Conservation (phyloP, 2,113 vertebrate genomes). For the Sapajus apella region DNA sequence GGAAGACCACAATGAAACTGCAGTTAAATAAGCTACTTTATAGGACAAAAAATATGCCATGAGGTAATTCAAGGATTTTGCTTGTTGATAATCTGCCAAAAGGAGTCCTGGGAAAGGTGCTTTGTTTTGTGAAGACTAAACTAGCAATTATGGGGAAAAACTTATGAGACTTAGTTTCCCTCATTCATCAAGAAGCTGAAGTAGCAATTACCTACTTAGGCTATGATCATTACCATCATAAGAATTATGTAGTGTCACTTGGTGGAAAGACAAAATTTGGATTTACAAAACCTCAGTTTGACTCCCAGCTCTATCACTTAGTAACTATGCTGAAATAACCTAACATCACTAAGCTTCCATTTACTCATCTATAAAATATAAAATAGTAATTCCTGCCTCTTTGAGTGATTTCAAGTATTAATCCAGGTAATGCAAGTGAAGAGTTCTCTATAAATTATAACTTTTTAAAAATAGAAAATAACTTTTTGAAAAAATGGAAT, state of each 20-base stretch:
- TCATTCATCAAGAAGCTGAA: not conserved
- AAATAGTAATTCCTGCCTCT: not conserved
- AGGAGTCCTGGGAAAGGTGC: not conserved
- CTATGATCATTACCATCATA: not conserved
- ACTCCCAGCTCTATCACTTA: not conserved
- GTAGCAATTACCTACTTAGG: not conserved
- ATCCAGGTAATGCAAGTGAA: not conserved
- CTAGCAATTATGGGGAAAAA: not conserved
- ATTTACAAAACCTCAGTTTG: not conserved
- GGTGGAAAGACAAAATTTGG: not conserved
- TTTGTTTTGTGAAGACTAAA: constrained; percentile 34
- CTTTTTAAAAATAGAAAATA: not conserved
- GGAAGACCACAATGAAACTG: not conserved
- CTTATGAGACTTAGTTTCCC: not conserved
- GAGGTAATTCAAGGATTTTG: not conserved
- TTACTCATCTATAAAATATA: not conserved
- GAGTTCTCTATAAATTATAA: not conserved
- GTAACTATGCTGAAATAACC: not conserved
- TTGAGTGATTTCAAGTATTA: not conserved
- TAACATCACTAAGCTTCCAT: not conserved
- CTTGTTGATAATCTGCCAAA: not conserved
- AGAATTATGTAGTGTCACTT: not conserved
- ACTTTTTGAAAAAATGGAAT: not conserved
- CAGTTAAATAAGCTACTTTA: not conserved
- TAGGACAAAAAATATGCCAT: not conserved